A percentile compares a stretch with the other conserved stretches of the same genome.
phyloP scores from a whole-genome alignment of 2,888 invertebrate genomes.

The Hypolimnas misippus region DNA sequence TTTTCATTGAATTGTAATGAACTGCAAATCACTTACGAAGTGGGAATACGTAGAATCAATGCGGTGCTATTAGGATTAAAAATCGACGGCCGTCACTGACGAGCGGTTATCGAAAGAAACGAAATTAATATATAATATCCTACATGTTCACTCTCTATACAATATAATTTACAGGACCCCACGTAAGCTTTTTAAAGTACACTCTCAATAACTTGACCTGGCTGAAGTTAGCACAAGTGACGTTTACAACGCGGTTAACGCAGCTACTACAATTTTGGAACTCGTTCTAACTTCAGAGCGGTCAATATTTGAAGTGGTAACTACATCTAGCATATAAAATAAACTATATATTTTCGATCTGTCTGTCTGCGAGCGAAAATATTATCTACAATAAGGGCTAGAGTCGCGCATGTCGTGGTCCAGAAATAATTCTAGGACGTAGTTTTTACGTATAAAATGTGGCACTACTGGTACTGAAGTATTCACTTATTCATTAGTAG shows the following conservation, averaged over 20 bases:
- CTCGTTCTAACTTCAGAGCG: too few species aligned
- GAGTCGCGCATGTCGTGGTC: too few species aligned
- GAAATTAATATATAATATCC: neutral
- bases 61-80: slow-evolving; percentile 11
- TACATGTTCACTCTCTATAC: slow-evolving; percentile 36
- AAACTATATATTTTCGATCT: too few species aligned
- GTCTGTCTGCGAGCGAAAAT: too few species aligned
- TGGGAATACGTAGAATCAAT: slow-evolving; percentile 16
- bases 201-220: too few species aligned
- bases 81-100: slow-evolving; percentile 32
- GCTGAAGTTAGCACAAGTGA: neutral
- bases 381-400: too few species aligned
- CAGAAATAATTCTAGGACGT: too few species aligned
- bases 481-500: neutral
- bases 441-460: neutral
- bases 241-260: too few species aligned
- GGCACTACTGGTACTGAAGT: neutral
- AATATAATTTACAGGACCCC: slow-evolving; percentile 40
- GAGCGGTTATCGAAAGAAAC: slow-evolving; percentile 1
- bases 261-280: too few species aligned
- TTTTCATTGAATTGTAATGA: neutral
- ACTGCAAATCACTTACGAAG: neutral
- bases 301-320: too few species aligned
- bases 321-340: too few species aligned
- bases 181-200: slow-evolving; percentile 35